phyloP scores from a whole-genome alignment of 2,113 vertebrate species.

The Oncorhynchus keta region DNA sequence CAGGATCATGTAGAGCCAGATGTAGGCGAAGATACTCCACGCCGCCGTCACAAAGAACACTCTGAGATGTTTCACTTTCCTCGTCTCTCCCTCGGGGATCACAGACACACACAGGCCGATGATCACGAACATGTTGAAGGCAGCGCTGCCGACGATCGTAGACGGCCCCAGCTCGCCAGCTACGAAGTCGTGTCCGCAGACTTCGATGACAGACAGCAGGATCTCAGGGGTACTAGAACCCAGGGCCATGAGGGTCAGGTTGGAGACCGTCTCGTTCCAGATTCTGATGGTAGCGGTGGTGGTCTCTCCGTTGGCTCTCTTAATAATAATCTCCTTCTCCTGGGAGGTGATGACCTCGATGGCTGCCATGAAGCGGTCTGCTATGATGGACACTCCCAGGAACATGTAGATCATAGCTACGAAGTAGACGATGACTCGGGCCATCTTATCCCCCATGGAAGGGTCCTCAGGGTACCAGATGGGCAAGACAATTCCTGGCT shows the following conservation, averaged over 20 bases:
- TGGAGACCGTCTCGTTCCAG: slow-evolving; percentile 99
- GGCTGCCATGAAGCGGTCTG: slow-evolving; percentile 98
- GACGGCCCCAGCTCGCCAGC: slow-evolving; percentile 91
- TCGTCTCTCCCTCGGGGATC: slow-evolving; percentile 93
- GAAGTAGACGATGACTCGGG: slow-evolving; percentile 97
- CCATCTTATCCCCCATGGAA: slow-evolving; percentile 97
- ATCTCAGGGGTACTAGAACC: slow-evolving; percentile 97
- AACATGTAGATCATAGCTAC: slow-evolving; percentile 99
- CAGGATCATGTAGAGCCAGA: slow-evolving; percentile 99
- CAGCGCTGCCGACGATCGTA: slow-evolving; percentile 95
- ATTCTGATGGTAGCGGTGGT: slow-evolving; percentile 90
- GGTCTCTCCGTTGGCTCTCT: slow-evolving; percentile 94
- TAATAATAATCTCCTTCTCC: slow-evolving; percentile 93
- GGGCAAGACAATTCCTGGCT: slow-evolving; percentile 91
- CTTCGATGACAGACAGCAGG: slow-evolving; percentile 93
- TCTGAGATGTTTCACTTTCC: slow-evolving; percentile 94
- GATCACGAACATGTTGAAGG: slow-evolving; percentile 99
- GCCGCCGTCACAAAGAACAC: slow-evolving; percentile 97
- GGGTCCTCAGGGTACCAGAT: slow-evolving; percentile 99
- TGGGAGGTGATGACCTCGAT: slow-evolving; percentile 99
- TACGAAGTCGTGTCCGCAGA: slow-evolving; percentile 91
- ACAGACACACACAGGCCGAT: slow-evolving; percentile 95
- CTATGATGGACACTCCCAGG: slow-evolving; percentile 96
- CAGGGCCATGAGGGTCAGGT: slow-evolving; percentile 96
- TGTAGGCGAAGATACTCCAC: slow-evolving; percentile 98